Conservation (phyloP, 2,113 vertebrate genomes). For the Zootoca vivipara region DNA sequence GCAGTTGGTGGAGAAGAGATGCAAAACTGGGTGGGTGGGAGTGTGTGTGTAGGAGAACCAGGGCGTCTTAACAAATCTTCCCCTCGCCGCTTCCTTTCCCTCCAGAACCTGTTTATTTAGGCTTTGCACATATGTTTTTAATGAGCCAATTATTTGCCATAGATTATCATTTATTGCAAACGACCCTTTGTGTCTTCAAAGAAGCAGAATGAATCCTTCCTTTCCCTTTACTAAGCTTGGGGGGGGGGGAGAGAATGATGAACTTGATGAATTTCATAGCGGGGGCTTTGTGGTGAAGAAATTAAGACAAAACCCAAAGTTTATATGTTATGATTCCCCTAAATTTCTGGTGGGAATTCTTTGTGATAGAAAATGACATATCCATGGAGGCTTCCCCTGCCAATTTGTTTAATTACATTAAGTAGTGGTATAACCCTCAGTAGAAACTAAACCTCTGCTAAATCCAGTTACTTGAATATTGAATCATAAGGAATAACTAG, state of each 20-base stretch:
- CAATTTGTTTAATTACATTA: constrained; percentile 79
- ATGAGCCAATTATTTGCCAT: constrained; percentile 42
- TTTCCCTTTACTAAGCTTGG: constrained; percentile 54
- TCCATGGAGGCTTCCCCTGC: constrained; percentile 67
- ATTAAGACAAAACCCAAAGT: constrained; percentile 70
- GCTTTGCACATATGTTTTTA: constrained; percentile 1
- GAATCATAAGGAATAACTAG: constrained; percentile 66
- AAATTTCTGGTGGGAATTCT: constrained; percentile 75
- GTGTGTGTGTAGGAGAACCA: background rate
- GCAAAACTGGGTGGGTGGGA: too few species aligned
- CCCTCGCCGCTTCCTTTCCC: background rate
- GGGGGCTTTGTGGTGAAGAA: constrained; percentile 50
- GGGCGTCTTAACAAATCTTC: background rate
- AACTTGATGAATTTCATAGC: constrained; percentile 62
- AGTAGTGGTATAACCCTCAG: constrained; percentile 71
- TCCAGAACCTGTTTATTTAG: background rate
- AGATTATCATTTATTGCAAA: constrained; percentile 65
- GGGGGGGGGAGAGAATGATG: constrained; percentile 19
- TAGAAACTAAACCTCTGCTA: constrained; percentile 68
- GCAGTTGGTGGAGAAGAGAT: background rate
- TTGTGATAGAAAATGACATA: constrained; percentile 67
- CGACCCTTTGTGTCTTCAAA: constrained; percentile 44
- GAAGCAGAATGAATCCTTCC: constrained; percentile 63
- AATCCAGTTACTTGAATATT: constrained; percentile 54
- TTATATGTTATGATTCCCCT: constrained; percentile 58